A percentile compares a stretch with the other conserved stretches of the same genome.
Conservation (phyloP, 1,140 invertebrate genomes). For the Zaprionus ghesquierei region DNA sequence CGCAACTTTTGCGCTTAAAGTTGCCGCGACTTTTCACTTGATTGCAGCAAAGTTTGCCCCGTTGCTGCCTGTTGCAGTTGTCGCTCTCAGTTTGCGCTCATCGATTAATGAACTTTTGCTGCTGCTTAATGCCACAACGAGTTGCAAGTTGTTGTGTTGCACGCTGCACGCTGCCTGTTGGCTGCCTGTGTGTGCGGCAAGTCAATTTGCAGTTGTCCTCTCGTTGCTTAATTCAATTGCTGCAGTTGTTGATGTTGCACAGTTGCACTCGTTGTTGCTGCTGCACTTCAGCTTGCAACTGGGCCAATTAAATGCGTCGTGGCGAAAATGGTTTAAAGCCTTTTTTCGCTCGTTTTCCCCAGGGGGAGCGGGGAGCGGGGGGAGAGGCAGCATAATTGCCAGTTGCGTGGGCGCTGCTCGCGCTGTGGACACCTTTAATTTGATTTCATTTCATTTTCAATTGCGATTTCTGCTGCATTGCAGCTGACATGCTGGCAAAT, state of each 20-base stretch:
- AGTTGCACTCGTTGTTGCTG: not conserved
- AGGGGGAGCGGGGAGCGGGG: not conserved
- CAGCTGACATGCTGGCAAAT: slow-evolving; percentile 72
- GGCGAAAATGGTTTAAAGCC: slow-evolving; percentile 41
- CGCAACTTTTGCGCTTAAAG: not conserved
- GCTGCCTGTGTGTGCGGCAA: slow-evolving; percentile 8
- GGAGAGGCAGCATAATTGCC: slow-evolving; percentile 25
- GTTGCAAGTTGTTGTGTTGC: slow-evolving; percentile 8
- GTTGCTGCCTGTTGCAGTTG: slow-evolving; percentile 3
- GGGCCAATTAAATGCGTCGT: slow-evolving; percentile 47
- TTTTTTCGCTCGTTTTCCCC: not conserved
- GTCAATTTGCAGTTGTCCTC: slow-evolving; percentile 46
- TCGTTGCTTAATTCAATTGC: slow-evolving; percentile 46
- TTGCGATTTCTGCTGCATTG: slow-evolving; percentile 70
- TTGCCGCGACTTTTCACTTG: not conserved
- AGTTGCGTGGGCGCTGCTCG: slow-evolving; percentile 40
- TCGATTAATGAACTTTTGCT: slow-evolving; percentile 42
- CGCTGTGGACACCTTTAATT: slow-evolving; percentile 61
- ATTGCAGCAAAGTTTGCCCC: not conserved
- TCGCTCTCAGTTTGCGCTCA: slow-evolving; percentile 13
- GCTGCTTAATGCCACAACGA: slow-evolving; percentile 30
- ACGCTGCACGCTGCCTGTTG: not conserved
- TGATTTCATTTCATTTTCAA: slow-evolving; percentile 78
- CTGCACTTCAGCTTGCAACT: slow-evolving; percentile 2
- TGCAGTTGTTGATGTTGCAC: not conserved